Conservation (phyloP, 2,888 invertebrate genomes). For the Himalopsyche tibetana region DNA sequence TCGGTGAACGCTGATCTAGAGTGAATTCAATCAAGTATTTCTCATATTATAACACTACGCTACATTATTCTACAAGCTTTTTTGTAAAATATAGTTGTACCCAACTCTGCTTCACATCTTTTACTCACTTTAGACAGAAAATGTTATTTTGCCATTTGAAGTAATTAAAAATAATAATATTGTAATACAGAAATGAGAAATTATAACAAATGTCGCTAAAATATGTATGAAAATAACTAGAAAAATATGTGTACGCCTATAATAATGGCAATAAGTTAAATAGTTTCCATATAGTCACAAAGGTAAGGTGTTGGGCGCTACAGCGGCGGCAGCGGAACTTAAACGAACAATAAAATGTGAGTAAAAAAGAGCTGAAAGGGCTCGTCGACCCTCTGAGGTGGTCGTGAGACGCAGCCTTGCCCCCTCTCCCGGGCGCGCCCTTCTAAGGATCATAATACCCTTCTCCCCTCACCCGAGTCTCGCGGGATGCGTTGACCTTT, state of each 20-base stretch:
- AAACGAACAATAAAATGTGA: slow-evolving; percentile 12
- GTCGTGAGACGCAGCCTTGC: slow-evolving; percentile 38
- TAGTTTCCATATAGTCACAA: neutral
- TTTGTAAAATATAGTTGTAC: too few relatives aligned
- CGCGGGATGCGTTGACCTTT: slow-evolving; percentile 42
- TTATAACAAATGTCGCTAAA: too few relatives aligned
- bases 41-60: too few relatives aligned
- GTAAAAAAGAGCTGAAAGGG: slow-evolving; percentile 3
- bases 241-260: neutral
- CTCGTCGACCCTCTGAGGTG: slow-evolving; percentile 40
- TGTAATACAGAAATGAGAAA: too few relatives aligned
- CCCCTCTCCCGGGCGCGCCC: slow-evolving; percentile 18
- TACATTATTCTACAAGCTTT: too few relatives aligned
- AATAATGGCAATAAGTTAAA: neutral
- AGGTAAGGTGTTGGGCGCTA: neutral
- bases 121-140: too few relatives aligned
- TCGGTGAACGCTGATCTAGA: too few relatives aligned
- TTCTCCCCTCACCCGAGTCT: slow-evolving; percentile 14
- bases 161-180: too few relatives aligned
- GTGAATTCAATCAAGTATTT: too few relatives aligned
- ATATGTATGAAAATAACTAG: neutral
- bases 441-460: slow-evolving; percentile 16
- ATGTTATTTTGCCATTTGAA: too few relatives aligned
- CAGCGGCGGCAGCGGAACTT: slow-evolving; percentile 11
- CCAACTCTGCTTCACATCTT: too few relatives aligned